These are phyloP conservation scores for Taurulus bubalis DNA, from an alignment of 2,113 vertebrate species.

Conservation along the genomic window DNA sequence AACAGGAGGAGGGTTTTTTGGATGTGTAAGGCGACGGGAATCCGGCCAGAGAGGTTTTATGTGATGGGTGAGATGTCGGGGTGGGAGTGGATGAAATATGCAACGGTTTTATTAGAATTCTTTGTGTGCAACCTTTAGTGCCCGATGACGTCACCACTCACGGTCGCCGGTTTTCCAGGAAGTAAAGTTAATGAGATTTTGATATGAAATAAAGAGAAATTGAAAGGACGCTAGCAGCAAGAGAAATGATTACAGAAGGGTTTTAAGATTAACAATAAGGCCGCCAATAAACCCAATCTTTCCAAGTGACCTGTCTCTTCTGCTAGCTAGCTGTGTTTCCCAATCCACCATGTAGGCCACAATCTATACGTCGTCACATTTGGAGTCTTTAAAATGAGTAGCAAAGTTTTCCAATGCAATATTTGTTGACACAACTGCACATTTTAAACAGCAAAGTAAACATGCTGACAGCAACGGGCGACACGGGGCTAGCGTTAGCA, in stretches of 20 bases:
- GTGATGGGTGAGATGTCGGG: slow-evolving; percentile 28
- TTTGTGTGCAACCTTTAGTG: slow-evolving; percentile 36
- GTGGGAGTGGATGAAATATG: slow-evolving; percentile 30
- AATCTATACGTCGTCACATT: no score
- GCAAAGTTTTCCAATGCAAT: no score
- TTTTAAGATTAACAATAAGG: neutral
- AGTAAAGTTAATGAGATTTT: slow-evolving; percentile 16
- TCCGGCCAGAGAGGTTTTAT: slow-evolving; percentile 50
- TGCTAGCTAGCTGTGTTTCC: neutral
- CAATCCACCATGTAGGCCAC: neutral
- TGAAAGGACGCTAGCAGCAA: neutral
- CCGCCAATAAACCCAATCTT: neutral
- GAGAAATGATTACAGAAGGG: neutral
- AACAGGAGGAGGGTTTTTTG: slow-evolving; percentile 15
- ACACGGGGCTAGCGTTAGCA: neutral
- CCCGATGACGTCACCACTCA: slow-evolving; percentile 52
- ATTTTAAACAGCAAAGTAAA: neutral
- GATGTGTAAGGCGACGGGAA: neutral
- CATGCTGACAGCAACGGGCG: neutral
- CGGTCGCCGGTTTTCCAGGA: slow-evolving; percentile 26
- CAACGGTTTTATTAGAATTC: slow-evolving; percentile 57
- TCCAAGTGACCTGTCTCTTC: no score
- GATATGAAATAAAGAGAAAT: slow-evolving; percentile 7
- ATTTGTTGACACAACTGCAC: no score
- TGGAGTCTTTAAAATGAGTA: neutral